Evolutionary conservation across 2,797 vertebrate species (phyloP).

Genomic region (Loris lydekkerianus): DNA sequence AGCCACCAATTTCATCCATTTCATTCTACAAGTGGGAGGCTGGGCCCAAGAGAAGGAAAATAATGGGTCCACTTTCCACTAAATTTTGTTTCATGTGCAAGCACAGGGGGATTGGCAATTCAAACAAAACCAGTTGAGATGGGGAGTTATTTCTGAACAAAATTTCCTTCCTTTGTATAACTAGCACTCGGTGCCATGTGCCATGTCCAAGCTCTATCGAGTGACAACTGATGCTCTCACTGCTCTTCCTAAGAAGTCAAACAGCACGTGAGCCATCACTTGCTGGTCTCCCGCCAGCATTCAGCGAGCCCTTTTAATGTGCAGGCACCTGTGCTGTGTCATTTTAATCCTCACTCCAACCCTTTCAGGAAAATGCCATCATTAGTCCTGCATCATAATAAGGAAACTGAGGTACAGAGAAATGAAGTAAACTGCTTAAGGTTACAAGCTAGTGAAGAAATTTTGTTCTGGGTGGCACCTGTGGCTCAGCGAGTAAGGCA

Average conservation of each 20-base stretch:
- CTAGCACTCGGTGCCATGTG: neutral
- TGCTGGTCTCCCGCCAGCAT: neutral
- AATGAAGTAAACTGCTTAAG: neutral
- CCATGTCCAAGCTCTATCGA: neutral
- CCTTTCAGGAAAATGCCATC: neutral
- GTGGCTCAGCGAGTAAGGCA: too few relatives aligned
- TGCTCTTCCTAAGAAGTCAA: neutral
- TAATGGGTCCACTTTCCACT: neutral
- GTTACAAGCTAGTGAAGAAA: neutral
- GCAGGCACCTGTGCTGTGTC: neutral
- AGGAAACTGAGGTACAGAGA: neutral
- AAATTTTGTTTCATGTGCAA: neutral
- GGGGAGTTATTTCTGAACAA: neutral
- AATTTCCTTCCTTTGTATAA: neutral
- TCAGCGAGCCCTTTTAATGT: neutral
- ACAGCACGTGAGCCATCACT: neutral
- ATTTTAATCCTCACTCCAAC: neutral
- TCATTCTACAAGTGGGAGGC: neutral
- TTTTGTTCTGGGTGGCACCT: too few relatives aligned
- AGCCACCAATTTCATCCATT: neutral
- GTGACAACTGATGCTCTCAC: rapidly evolving
- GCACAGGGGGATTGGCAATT: neutral
- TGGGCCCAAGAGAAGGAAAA: neutral
- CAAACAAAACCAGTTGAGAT: neutral
- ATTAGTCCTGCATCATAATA: neutral